A percentile compares a stretch with the other conserved stretches of the same genome.
Evolutionary conservation across 2,888 invertebrate species (phyloP).

Genomic region (Drosophila dives): DNA sequence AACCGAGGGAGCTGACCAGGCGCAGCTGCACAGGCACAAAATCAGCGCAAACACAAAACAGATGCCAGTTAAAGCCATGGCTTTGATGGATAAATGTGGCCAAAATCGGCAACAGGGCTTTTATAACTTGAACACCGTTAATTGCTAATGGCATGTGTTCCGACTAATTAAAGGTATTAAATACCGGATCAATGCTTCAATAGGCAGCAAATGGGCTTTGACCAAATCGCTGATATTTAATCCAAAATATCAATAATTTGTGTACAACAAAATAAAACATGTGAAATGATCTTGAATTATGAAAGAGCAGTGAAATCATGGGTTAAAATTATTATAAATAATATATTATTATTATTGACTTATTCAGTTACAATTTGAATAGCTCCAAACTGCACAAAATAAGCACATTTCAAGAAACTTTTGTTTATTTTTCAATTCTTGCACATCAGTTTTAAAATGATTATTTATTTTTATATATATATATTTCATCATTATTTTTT

Average conservation of each 20-base stretch:
- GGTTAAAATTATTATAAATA: background rate
- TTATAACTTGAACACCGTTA: constrained; percentile 29
- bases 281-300: background rate
- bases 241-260: background rate
- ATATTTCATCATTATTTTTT: background rate
- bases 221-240: constrained; percentile 4
- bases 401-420: background rate
- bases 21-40: constrained; percentile 14
- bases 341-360: background rate
- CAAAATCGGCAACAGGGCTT: background rate
- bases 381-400: background rate
- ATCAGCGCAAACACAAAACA: constrained; percentile 25
- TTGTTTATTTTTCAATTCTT: background rate
- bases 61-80: constrained; percentile 41
- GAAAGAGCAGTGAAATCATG: background rate
- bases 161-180: constrained; percentile 57
- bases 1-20: constrained; percentile 52
- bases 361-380: background rate
- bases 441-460: background rate
- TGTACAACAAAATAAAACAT: background rate
- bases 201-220: constrained; percentile 51
- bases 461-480: too few species aligned
- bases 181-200: constrained; percentile 27
- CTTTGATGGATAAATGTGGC: background rate
- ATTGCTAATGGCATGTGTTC: constrained; percentile 15